Evolutionary conservation across 2,113 vertebrate species (phyloP).

Genomic region (Cisticola juncidis): DNA sequence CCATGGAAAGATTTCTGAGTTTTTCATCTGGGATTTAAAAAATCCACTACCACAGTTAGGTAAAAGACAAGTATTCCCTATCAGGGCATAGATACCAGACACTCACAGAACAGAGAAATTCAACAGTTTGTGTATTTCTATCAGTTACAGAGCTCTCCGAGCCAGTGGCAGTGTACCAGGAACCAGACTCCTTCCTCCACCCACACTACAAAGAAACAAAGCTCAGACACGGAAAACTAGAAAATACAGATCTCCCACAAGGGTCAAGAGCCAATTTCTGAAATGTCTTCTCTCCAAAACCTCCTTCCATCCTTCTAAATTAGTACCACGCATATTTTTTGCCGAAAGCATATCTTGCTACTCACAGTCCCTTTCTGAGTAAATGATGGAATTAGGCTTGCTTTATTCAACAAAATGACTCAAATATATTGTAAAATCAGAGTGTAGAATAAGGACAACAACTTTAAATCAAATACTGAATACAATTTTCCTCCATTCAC

Average conservation of each 20-base stretch:
- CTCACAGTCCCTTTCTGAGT: background rate
- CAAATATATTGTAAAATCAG: background rate
- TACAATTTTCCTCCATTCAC: background rate
- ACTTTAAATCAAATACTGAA: background rate
- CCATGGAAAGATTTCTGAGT: background rate
- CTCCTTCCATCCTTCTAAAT: background rate
- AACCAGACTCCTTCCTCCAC: background rate
- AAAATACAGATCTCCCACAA: background rate
- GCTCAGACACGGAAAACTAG: background rate
- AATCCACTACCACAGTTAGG: background rate
- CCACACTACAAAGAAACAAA: background rate
- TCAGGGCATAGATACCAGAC: background rate
- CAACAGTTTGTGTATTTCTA: background rate
- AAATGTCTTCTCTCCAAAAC: background rate
- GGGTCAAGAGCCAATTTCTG: background rate
- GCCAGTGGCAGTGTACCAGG: background rate
- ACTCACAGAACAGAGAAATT: background rate
- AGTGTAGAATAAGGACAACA: background rate
- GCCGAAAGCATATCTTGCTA: background rate
- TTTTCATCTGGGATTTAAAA: background rate
- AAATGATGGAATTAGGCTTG: background rate
- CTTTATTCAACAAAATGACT: background rate
- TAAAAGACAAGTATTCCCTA: background rate
- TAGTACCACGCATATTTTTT: background rate
- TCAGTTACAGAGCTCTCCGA: background rate